Evolutionary conservation across 1,140 invertebrate genomes (phyloP).

Genomic region (Armadillidium nasatum): DNA sequence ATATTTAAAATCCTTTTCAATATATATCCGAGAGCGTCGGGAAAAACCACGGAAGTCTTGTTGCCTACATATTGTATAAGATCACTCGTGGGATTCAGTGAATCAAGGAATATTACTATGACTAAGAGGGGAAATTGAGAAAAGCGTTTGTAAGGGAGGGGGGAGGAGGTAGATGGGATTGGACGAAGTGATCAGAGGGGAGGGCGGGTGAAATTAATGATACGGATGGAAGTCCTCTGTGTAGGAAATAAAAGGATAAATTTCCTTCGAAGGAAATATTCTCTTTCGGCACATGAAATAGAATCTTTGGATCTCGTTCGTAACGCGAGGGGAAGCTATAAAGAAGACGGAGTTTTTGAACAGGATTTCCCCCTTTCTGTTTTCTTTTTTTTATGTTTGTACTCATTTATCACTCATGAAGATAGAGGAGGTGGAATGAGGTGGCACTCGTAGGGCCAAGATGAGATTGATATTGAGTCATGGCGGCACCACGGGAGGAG

Average conservation of each 20-base stretch:
- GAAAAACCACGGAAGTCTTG: too few relatives aligned
- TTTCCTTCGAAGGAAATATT: background rate
- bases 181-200: background rate
- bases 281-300: background rate
- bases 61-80: too few relatives aligned
- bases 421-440: slow-evolving; percentile 6
- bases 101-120: slow-evolving; percentile 3
- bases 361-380: background rate
- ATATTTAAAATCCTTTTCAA: too few relatives aligned
- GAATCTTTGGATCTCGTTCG: background rate
- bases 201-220: slow-evolving; percentile 4
- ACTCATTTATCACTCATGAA: background rate
- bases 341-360: background rate
- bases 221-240: background rate
- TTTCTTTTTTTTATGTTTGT: background rate
- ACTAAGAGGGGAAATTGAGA: too few relatives aligned
- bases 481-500: background rate
- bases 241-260: slow-evolving; percentile 8
- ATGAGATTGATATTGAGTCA: background rate
- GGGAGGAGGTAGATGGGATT: background rate
- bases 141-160: background rate
- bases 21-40: too few relatives aligned
- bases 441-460: slow-evolving; percentile 3
- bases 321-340: background rate
- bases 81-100: background rate